A percentile compares a stretch with the other conserved stretches of the same genome.
phyloP scores from a whole-genome alignment of 2,113 vertebrate species.

The Lepisosteus osseus region DNA sequence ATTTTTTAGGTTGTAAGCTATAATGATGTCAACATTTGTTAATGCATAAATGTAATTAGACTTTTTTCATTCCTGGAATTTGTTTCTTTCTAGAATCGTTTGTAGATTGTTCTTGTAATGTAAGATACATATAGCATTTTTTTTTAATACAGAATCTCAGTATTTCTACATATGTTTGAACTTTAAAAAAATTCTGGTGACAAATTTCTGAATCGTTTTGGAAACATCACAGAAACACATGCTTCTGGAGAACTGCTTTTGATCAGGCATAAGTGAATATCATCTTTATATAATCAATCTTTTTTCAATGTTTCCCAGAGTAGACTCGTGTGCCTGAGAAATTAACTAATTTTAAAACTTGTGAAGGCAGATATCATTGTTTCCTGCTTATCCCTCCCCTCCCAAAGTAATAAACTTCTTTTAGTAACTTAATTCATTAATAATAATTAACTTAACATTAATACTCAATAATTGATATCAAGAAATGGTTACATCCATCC shows the following conservation, averaged over 20 bases:
- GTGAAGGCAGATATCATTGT: not conserved
- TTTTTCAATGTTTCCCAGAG: not conserved
- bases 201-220: slow-evolving; percentile 59
- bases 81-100: too few relatives aligned
- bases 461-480: too few relatives aligned
- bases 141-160: not conserved
- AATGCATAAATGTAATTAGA: slow-evolving; percentile 38
- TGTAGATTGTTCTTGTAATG: too few relatives aligned
- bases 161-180: slow-evolving; percentile 47
- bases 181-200: slow-evolving; percentile 48
- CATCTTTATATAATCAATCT: slow-evolving; percentile 9
- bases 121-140: not conserved
- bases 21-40: slow-evolving; percentile 28
- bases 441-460: too few relatives aligned
- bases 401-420: too few relatives aligned
- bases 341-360: not conserved
- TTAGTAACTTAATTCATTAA: too few relatives aligned
- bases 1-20: slow-evolving; percentile 9
- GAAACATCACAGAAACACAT: slow-evolving; percentile 60
- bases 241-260: slow-evolving; percentile 52
- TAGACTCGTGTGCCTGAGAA: not conserved
- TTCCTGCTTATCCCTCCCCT: too few relatives aligned
- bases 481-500: too few relatives aligned
- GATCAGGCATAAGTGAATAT: slow-evolving; percentile 36
- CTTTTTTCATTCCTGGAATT: too few relatives aligned